These are phyloP conservation scores for Tenthredo amoena DNA, from an alignment of 2,888 invertebrate species.

Conservation along the genomic window DNA sequence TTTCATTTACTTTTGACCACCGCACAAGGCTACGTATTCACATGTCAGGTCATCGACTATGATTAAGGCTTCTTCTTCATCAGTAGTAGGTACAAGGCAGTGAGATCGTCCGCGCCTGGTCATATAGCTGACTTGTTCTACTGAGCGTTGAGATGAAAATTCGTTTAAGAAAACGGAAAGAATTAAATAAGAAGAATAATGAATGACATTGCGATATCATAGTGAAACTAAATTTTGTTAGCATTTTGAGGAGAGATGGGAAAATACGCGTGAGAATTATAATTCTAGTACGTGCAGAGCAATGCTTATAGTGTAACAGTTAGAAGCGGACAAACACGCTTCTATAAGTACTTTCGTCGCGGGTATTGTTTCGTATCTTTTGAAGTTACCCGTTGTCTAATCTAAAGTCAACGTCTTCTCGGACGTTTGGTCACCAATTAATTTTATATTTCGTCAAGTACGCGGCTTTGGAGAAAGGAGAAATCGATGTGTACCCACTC, in stretches of 20 bases:
- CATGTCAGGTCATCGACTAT: constrained; percentile 27
- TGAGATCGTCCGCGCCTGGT: constrained; percentile 19
- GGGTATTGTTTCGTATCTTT: constrained; percentile 32
- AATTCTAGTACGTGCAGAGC: not conserved
- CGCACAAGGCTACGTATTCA: constrained; percentile 14
- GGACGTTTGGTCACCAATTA: constrained; percentile 17
- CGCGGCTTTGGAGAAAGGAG: constrained; percentile 40
- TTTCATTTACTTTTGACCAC: constrained; percentile 42
- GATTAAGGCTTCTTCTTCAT: constrained; percentile 1
- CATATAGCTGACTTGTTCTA: constrained; percentile 11
- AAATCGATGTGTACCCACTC: constrained; percentile 40
- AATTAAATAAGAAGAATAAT: not conserved
- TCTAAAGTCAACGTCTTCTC: constrained; percentile 43
- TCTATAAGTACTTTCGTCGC: constrained; percentile 21
- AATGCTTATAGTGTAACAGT: not conserved
- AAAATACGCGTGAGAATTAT: constrained; percentile 22
- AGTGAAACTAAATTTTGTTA: not conserved
- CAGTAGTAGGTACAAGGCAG: constrained; percentile 29
- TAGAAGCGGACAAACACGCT: constrained; percentile 35
- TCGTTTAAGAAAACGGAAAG: not conserved
- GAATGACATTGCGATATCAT: constrained; percentile 13
- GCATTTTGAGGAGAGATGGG: not conserved
- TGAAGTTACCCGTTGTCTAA: constrained; percentile 39
- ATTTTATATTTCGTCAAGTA: constrained; percentile 37
- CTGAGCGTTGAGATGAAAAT: constrained; percentile 32